Conservation (phyloP, 37 sponge, comb jelly and placozoan species). For the Aplysina aerophoba region DNA sequence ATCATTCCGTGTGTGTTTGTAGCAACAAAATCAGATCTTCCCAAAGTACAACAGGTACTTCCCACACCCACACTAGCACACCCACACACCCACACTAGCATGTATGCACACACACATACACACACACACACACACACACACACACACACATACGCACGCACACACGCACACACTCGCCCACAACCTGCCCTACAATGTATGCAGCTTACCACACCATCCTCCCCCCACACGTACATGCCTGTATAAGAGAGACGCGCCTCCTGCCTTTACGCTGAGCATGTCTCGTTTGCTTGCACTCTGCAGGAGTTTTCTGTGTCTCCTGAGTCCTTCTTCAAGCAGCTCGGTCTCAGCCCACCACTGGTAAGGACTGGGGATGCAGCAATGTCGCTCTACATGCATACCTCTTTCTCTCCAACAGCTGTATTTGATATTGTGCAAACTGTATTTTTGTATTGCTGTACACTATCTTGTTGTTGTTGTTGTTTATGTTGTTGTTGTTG, state of each 20-base stretch:
- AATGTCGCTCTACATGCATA: neutral
- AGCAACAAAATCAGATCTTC: constrained; percentile 71
- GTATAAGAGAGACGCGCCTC: too few relatives aligned
- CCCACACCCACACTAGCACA: neutral
- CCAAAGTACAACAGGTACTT: constrained; percentile 61
- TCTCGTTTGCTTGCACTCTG: neutral
- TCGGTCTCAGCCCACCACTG: constrained; percentile 19
- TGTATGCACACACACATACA: neutral
- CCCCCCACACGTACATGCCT: too few relatives aligned
- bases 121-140: neutral
- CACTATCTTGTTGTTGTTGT: neutral
- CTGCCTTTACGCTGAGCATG: too few relatives aligned
- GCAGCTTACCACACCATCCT: too few relatives aligned
- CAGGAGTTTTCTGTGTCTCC: constrained; percentile 20
- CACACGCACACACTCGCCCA: neutral
- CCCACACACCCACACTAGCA: neutral
- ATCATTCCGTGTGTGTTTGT: constrained; percentile 80
- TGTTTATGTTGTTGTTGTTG: neutral
- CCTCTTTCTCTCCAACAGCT: neutral
- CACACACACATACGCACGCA: neutral
- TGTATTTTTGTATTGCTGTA: neutral
- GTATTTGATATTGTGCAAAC: neutral
- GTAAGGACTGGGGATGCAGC: neutral
- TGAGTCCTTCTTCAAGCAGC: constrained; percentile 24
- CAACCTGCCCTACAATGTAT: too few relatives aligned